These are phyloP conservation scores for Ypsolopha sequella DNA, from an alignment of 2,888 invertebrate species.

Conservation along the genomic window DNA sequence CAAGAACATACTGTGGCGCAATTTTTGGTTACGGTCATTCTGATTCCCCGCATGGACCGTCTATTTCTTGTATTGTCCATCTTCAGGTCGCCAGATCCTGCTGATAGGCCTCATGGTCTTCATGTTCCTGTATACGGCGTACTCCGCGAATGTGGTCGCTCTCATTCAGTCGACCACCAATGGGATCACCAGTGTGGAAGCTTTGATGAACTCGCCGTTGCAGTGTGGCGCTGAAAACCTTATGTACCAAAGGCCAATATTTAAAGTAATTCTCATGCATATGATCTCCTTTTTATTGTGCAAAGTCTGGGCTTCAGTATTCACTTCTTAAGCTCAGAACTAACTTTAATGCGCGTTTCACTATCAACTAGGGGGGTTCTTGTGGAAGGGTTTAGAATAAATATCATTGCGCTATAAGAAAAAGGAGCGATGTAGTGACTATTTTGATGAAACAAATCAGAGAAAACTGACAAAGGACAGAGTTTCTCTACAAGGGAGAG, in stretches of 20 bases:
- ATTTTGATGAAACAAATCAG: no score
- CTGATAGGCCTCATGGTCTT: constrained; percentile 62
- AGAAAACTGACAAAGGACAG: no score
- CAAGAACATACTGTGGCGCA: no score
- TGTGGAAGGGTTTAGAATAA: no score
- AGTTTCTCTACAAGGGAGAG: no score
- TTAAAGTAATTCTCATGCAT: constrained; percentile 28
- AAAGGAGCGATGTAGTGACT: no score
- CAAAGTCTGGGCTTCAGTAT: background rate
- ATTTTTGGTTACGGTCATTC: no score
- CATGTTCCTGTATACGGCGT: constrained; percentile 74
- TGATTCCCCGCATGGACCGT: no score
- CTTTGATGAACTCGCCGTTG: constrained; percentile 66
- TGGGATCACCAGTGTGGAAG: constrained; percentile 62
- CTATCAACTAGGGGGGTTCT: no score
- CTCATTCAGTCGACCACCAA: constrained; percentile 72
- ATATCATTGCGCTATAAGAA: no score
- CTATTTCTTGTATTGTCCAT: background rate
- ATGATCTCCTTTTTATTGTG: background rate
- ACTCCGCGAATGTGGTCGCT: constrained; percentile 75
- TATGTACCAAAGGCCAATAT: constrained; percentile 67
- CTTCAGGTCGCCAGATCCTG: constrained; percentile 53
- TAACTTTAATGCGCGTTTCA: no score
- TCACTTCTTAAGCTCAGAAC: background rate
- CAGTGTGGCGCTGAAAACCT: constrained; percentile 68